Evolutionary conservation across 2,888 invertebrate species (phyloP), one percentile per base, ranked within the genome.

Genomic region (Hirtodrosophila trivittata): DNA sequence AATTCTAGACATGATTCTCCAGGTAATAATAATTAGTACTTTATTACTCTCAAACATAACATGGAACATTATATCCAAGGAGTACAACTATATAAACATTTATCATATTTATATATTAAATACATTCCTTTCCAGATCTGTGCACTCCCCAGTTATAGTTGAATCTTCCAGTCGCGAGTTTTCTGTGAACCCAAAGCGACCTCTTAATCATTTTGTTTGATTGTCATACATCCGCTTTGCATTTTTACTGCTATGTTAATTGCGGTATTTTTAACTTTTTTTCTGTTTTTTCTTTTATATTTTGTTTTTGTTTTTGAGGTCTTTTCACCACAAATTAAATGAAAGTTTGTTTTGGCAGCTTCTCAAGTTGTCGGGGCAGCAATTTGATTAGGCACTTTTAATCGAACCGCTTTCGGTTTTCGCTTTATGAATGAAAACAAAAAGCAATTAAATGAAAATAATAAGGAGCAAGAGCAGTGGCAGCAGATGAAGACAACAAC

Each of bases 401-500:
- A 60, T 67, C 64, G 63, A 43, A 47, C 26, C 49, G 51, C 62
- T 70, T 80, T 67, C 55, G 43, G 52, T 45, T 75, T 64, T 62
- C 35, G 55, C 43, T 60, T 30, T 21, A 42, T 72, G 52, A 80
- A 65, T 80, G 84, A 69, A 69, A 68, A 74, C 65, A 74, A 64
- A 58, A 56, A 42, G 46, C 68, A 83, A 77, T 80, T 83, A 80
- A 80, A 71, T 58, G 68, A 64, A 77, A 66, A 80, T 68, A 66
- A 76, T 67, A 30, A 58, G 33, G 26, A 9, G 52, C 35, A 9
- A 46, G 18, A 39, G 16, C 39, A 56, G 28, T 43, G 51, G 54
- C 42, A 38, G 35, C 33, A 55, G 26, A 28, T 46, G 6, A 16
- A 49, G 9, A 33, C 16, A 67, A 37, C 37, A 47, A 12, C 32